These are phyloP conservation scores for Gymnogyps californianus DNA, from an alignment of 2,113 vertebrate genomes.

Conservation along the genomic window DNA sequence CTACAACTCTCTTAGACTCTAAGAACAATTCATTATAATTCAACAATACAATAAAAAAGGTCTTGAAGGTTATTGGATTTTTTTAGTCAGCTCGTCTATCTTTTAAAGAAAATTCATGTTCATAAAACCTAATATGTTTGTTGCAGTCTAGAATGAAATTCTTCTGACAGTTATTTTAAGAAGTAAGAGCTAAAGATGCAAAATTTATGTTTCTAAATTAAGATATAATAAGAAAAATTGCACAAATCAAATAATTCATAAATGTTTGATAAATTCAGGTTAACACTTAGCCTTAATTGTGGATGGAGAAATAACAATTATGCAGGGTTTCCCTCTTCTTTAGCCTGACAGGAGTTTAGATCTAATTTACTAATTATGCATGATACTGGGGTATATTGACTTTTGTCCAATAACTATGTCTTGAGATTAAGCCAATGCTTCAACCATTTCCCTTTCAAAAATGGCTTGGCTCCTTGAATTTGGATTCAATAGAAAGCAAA, in stretches of 20 bases:
- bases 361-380: neutral
- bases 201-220: neutral
- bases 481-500: neutral
- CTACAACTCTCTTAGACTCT: neutral
- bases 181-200: neutral
- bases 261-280: neutral
- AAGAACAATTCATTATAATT: neutral
- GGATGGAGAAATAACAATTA: neutral
- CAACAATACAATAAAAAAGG: neutral
- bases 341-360: neutral
- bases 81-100: neutral
- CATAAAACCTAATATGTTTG: neutral
- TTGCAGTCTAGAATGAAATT: neutral
- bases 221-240: neutral
- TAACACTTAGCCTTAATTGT: neutral
- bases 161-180: neutral
- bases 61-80: neutral
- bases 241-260: neutral
- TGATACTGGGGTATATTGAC: neutral
- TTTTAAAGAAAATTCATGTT: neutral
- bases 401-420: neutral
- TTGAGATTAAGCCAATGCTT: neutral
- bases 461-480: neutral
- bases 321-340: neutral
- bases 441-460: neutral